Base-by-base conservation (phyloP, 2,888 invertebrate genomes). In the Cynaeus angustus region DNA sequence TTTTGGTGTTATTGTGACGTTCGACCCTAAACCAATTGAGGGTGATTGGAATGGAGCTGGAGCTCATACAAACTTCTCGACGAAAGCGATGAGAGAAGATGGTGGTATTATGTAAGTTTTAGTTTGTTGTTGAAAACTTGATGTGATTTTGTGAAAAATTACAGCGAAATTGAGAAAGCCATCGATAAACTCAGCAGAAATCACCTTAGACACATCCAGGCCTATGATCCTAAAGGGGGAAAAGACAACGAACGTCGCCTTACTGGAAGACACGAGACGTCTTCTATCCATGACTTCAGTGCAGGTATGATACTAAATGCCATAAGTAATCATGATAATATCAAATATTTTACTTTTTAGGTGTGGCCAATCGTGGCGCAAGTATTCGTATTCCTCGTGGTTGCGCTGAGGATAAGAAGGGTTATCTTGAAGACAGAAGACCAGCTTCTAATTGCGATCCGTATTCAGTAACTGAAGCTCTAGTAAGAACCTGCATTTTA, bases 31-130 rank as follows among this genome's bases (percentile, higher is more conserved):
- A 81, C 93, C 93, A 0, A 90, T 93, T 87, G 87, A 88, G 13
- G 93, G 94, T 26, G 93, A 95, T 83, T 97, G 97, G 97, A 97
- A 97, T 83, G 97, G 97, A 3, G 96, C 98, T 50, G 98, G 98
- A 0, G 97, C 97, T 0, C 98, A 99, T 83, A 95, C 95, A 67
- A 99, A 99, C 86, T 98, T 97, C 87, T 98, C 97, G 7, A 99
- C 98, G 0, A 91, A 93, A 82, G 88, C 89, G 43, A 99, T 98
- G 98, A 88, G 98, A 59, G 91, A 93, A 48, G 92, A 94, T 1
- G 94, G 94, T 75, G 96, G 97, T 74, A 95, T 97, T 80, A 89
- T 90, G 92, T 92, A 83, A 89, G 61, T 58, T 43, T 28, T 10
- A 1, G 10, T 41, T 41, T 3, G 13, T n/a, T 5, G 6, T n/a